Conservation (phyloP, 1,140 invertebrate species). For the Melitaea cinxia region DNA sequence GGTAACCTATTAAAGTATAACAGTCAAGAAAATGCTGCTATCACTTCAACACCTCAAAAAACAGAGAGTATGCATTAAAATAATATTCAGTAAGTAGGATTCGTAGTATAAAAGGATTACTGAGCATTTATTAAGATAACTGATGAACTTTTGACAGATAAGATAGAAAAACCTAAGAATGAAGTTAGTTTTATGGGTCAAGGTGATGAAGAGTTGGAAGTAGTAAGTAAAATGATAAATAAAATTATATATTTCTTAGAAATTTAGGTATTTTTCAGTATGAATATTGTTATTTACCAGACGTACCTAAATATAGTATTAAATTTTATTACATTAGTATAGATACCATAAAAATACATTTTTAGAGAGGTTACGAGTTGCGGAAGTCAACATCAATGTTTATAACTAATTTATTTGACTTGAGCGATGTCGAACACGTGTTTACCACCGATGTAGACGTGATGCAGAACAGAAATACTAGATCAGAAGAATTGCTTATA, state of each 20-base stretch:
- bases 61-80: conserved; percentile 13
- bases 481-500: conserved; percentile 32
- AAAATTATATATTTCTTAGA: background rate
- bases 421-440: conserved; percentile 59
- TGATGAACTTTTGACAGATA: conserved; percentile 30
- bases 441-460: conserved; percentile 34
- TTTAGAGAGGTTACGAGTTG: conserved; percentile 22
- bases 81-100: background rate
- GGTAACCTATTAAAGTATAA: conserved; percentile 29
- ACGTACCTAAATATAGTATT: no score
- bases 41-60: conserved; percentile 67
- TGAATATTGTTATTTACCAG: no score
- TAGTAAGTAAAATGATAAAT: conserved; percentile 42
- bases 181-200: conserved; percentile 60
- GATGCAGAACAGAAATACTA: conserved; percentile 23
- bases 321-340: no score
- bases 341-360: no score
- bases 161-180: conserved; percentile 34
- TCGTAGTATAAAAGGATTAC: background rate
- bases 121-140: background rate
- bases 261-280: no score
- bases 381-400: conserved; percentile 61
- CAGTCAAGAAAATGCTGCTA: conserved; percentile 37
- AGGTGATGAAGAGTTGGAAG: conserved; percentile 65
- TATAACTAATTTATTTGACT: conserved; percentile 65